Percentiles rank a stretch among this genome's conserved stretches.
These are phyloP conservation scores for Sebastes iracundus DNA, from an alignment of 2,797 vertebrate species.

Conservation along the genomic window DNA sequence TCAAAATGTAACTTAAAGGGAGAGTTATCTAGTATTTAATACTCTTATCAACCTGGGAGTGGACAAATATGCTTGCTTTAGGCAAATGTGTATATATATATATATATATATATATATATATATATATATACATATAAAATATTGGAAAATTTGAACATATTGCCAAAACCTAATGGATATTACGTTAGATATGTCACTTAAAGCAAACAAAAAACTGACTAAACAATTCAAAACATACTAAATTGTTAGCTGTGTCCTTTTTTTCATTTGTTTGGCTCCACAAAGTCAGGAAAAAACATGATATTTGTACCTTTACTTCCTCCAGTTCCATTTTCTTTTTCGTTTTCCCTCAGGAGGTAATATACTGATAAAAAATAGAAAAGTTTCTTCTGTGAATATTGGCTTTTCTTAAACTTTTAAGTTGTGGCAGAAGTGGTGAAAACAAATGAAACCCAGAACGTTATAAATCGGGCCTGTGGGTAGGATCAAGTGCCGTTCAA, in stretches of 20 bases:
- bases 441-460: conserved; percentile 6
- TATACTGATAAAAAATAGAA: background rate
- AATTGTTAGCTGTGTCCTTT: conserved; percentile 1
- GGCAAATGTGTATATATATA: too few species aligned
- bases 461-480: background rate
- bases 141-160: too few species aligned
- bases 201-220: background rate
- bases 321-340: background rate
- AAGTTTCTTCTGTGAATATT: background rate
- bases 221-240: background rate
- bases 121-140: too few species aligned
- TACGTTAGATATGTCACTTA: background rate
- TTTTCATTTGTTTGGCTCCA: background rate
- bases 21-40: too few species aligned
- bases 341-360: background rate
- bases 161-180: background rate
- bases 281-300: background rate
- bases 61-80: too few species aligned
- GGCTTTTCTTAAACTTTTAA: background rate
- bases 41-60: too few species aligned
- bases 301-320: conserved; percentile 16
- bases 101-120: too few species aligned
- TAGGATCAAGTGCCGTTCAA: background rate
- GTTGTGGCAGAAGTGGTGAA: background rate
- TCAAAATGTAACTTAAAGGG: too few species aligned